phyloP scores from a whole-genome alignment of 2,113 vertebrate genomes.

The Ailurus styani region DNA sequence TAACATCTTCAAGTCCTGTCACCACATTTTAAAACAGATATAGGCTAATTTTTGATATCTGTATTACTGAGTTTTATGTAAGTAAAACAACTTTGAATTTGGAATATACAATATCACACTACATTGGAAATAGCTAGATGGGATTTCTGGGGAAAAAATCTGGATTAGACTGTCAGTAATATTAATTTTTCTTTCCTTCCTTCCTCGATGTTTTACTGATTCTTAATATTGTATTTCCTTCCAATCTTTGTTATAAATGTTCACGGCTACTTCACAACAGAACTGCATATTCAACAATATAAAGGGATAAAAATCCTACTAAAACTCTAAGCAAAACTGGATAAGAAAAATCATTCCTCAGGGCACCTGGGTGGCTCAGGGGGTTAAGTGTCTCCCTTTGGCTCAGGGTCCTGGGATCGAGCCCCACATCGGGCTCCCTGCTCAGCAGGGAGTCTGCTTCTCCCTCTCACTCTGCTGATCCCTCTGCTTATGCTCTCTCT shows the following conservation, averaged over 20 bases:
- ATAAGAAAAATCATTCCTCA: neutral
- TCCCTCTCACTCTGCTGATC: no score
- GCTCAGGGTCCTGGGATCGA: no score
- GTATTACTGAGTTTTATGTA: slow-evolving; percentile 22
- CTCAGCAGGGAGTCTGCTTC: no score
- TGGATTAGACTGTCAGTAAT: neutral
- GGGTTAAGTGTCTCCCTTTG: no score
- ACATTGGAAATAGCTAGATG: neutral
- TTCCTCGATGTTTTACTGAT: neutral
- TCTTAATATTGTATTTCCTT: neutral
- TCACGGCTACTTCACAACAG: neutral
- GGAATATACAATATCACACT: neutral
- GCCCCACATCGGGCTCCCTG: no score
- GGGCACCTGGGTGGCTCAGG: no score
- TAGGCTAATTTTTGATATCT: neutral
- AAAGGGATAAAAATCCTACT: neutral
- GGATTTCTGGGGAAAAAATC: neutral
- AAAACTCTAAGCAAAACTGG: neutral
- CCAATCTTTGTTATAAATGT: neutral
- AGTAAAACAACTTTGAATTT: neutral
- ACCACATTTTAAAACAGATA: neutral
- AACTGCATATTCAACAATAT: neutral
- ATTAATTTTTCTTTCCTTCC: neutral
- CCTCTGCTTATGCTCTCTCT: no score
- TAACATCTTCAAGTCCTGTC: neutral